Evolutionary conservation across 2,113 vertebrate genomes (phyloP).

Genomic region (Epinephelus fuscoguttatus): DNA sequence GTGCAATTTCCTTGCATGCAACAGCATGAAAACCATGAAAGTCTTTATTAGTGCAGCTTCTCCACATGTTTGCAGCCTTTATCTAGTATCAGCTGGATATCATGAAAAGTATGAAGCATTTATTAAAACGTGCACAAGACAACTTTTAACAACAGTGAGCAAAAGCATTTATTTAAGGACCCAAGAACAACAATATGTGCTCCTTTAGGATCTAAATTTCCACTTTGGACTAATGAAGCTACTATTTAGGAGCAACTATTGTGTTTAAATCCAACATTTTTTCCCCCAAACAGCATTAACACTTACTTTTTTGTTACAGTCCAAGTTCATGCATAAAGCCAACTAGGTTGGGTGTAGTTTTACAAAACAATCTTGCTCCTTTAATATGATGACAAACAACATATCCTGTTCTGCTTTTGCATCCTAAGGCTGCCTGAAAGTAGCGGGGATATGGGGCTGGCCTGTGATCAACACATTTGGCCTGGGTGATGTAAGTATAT

Average conservation of each 20-base stretch:
- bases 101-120: background rate
- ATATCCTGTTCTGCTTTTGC: too few relatives aligned
- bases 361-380: background rate
- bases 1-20: background rate
- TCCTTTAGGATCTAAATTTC: too few relatives aligned
- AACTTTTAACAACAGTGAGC: background rate
- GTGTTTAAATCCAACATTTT: background rate
- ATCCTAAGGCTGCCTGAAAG: too few relatives aligned
- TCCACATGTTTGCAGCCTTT: conserved; percentile 10
- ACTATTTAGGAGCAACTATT: background rate
- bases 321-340: background rate
- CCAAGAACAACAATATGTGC: background rate
- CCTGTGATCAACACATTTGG: too few relatives aligned
- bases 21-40: conserved; percentile 18
- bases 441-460: too few relatives aligned
- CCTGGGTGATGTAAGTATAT: too few relatives aligned
- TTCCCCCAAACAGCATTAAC: background rate
- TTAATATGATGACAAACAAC: background rate
- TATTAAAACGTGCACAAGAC: background rate
- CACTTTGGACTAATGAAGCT: background rate
- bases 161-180: background rate
- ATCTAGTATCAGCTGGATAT: background rate
- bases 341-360: too few relatives aligned
- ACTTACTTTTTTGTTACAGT: background rate
- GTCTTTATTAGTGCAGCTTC: conserved; percentile 6